A percentile compares a stretch with the other conserved stretches of the same genome.
Evolutionary conservation across 2,888 invertebrate species (phyloP).

Genomic region (Amiota minor): DNA sequence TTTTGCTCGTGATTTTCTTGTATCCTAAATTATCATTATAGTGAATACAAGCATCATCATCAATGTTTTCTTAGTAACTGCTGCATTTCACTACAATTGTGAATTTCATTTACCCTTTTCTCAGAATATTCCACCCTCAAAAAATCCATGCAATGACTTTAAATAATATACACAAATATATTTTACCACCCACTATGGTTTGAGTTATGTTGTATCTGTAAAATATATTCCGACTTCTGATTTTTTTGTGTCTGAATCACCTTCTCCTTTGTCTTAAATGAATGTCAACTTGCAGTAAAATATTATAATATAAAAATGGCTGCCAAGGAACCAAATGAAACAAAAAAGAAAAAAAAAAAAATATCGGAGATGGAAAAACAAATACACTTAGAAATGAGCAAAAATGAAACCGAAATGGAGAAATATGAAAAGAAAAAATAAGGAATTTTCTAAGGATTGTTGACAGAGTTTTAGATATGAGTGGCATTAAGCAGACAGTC

Average conservation of each 20-base stretch:
- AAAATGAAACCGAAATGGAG: neutral
- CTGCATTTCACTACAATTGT: too few relatives aligned
- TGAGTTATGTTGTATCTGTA: too few relatives aligned
- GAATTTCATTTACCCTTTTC: neutral
- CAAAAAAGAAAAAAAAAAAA: neutral
- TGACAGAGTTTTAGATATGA: constrained; percentile 7
- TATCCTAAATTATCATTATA: too few relatives aligned
- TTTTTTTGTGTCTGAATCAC: too few relatives aligned
- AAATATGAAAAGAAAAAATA: neutral
- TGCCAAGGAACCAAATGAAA: neutral
- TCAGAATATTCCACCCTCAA: too few relatives aligned
- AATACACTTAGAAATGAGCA: neutral
- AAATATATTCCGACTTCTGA: too few relatives aligned
- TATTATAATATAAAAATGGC: constrained; percentile 14
- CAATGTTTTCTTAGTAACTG: too few relatives aligned
- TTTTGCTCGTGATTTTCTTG: too few relatives aligned
- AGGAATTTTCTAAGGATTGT: constrained; percentile 9
- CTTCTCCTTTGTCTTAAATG: neutral
- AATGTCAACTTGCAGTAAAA: neutral
- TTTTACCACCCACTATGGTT: too few relatives aligned
- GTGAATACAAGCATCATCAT: neutral
- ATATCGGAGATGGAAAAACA: neutral
- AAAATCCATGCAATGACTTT: too few relatives aligned
- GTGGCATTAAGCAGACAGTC: constrained; percentile 18
- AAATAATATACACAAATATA: too few relatives aligned